A percentile compares a stretch with the other conserved stretches of the same genome.
Evolutionary conservation across 1,140 invertebrate species (phyloP).

Genomic region (Lutraria rhynchaena): DNA sequence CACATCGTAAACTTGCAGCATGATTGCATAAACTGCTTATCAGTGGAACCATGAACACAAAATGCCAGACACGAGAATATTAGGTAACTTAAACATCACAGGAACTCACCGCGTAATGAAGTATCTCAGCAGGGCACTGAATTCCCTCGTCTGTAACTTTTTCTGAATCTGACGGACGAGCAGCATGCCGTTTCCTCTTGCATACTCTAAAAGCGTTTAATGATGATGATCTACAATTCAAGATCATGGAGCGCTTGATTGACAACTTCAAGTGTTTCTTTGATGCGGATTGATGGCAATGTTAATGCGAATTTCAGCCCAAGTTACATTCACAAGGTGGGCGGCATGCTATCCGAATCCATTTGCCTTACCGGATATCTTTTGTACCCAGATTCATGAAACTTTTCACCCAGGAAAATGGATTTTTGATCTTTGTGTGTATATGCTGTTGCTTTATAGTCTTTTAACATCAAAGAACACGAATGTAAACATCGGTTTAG

Average conservation of each 20-base stretch:
- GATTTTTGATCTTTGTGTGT: conserved; percentile 60
- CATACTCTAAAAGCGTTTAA: no score
- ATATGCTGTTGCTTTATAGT: conserved; percentile 53
- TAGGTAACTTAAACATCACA: no score
- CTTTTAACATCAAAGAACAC: conserved; percentile 46
- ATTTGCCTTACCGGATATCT: conserved; percentile 56
- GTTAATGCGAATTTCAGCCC: conserved; percentile 58
- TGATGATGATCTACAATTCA: conserved; percentile 26
- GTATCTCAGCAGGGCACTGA: no score
- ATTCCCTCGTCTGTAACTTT: no score
- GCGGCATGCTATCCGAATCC: conserved; percentile 25
- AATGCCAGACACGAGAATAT: no score
- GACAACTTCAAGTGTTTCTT: conserved; percentile 57
- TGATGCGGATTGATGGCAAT: conserved; percentile 56
- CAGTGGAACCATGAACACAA: no score
- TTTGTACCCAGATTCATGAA: conserved; percentile 57
- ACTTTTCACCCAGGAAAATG: conserved; percentile 58
- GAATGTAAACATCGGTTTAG: conserved; percentile 58
- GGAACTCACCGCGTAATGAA: no score
- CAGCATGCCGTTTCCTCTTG: no score
- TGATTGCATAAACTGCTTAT: no score
- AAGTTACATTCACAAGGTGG: conserved; percentile 55
- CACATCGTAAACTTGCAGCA: no score
- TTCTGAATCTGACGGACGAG: no score
- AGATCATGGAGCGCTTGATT: conserved; percentile 42